Percentiles rank a stretch among this genome's conserved stretches.
These are phyloP conservation scores for Amaurobius ferox DNA, from an alignment of 2,888 invertebrate genomes.

Conservation along the genomic window DNA sequence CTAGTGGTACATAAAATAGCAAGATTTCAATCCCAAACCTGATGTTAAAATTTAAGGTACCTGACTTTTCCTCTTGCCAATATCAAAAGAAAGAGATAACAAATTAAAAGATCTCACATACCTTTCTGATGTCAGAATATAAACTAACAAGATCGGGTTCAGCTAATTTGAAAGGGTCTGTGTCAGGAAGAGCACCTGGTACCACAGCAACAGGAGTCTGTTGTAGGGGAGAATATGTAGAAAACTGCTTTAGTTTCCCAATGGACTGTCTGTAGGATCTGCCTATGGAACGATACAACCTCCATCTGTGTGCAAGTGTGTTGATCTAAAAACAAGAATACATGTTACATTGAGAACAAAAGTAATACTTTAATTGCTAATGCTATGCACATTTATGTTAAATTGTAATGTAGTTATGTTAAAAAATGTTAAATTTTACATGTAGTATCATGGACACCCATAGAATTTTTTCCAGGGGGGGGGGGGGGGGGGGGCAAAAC, in stretches of 20 bases:
- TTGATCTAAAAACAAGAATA: conserved; percentile 31
- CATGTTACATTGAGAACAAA: too few relatives aligned
- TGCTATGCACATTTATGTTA: too few relatives aligned
- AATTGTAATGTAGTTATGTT: too few relatives aligned
- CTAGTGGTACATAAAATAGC: too few relatives aligned
- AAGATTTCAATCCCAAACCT: too few relatives aligned
- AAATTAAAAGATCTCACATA: conserved; percentile 77
- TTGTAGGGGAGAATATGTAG: conserved; percentile 23
- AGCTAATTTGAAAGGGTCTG: conserved; percentile 90
- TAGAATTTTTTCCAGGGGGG: too few relatives aligned
- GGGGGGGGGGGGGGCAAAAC: too few relatives aligned
- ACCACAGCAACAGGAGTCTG: conserved; percentile 43
- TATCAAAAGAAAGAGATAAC: background rate
- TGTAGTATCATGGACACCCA: too few relatives aligned
- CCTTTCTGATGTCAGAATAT: conserved; percentile 90
- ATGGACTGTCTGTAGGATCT: conserved; percentile 38
- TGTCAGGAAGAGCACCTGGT: conserved; percentile 40
- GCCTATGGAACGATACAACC: conserved; percentile 29
- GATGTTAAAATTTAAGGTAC: too few relatives aligned
- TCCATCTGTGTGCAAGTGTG: conserved; percentile 47
- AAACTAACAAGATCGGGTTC: conserved; percentile 92
- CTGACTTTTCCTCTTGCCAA: too few relatives aligned
- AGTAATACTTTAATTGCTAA: too few relatives aligned
- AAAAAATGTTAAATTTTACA: too few relatives aligned
- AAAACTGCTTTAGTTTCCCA: conserved; percentile 39